Evolutionary conservation across 2,797 vertebrate genomes (phyloP), one percentile per base, ranked within the genome.

Genomic region (Neostethus bicornis): DNA sequence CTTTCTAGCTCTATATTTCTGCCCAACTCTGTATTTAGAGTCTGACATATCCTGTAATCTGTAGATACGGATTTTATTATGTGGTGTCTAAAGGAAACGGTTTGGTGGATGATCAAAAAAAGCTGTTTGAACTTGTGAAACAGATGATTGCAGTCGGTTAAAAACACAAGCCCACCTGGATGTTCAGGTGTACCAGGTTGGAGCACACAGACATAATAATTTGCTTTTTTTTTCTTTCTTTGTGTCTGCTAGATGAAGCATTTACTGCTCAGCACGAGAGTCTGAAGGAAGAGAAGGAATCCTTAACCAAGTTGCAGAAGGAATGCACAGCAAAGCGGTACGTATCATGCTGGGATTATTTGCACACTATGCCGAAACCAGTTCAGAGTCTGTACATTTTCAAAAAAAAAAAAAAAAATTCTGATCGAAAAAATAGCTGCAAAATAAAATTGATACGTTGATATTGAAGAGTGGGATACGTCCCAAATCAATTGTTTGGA

Each of bases 321-420:
- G 95, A 97, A 85, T 96, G 96, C 69, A 94, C 95, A 20, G 94
- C 94, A 28, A 98, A 98, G 91, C 96, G 96, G 96, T 98, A 92
- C 88, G 80, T 53, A 5, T 57, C 24, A 48, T 45, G 66, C 70
- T 70, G 39, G 76, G 75, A 85, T 88, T 81, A 80, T 31, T 46
- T 48, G n/a, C n/a, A n/a, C n/a, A n/a, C n/a, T n/a, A n/a, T n/a
- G n/a, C n/a, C n/a, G n/a, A n/a, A n/a, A n/a, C n/a, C n/a, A n/a
- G n/a, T n/a, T n/a, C n/a, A n/a, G n/a, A n/a, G n/a, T n/a, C n/a
- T n/a, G n/a, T n/a, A n/a, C n/a, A n/a, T n/a, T n/a, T n/a, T n/a
- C n/a, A n/a, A n/a, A n/a, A n/a, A n/a, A n/a, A n/a, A n/a, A n/a
- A n/a, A n/a, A n/a, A n/a, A n/a, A n/a, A n/a, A n/a, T n/a, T n/a